phyloP scores from a whole-genome alignment of 2,797 vertebrate genomes.

The Momotus momota region DNA sequence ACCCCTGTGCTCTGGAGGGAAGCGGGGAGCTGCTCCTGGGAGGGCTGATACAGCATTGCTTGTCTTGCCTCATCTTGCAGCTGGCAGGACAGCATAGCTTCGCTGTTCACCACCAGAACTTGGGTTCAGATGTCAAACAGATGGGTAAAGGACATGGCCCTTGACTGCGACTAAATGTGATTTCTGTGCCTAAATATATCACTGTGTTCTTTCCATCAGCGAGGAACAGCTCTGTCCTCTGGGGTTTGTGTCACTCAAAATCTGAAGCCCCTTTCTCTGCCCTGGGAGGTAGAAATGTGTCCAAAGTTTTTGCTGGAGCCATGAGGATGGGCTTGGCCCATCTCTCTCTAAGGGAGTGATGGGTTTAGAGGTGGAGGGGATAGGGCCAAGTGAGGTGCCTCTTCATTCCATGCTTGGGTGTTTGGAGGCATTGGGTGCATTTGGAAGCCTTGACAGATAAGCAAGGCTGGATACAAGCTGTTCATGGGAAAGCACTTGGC shows the following conservation, averaged over 20 bases:
- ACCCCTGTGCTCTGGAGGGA: rapidly evolving
- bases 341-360: rapidly evolving
- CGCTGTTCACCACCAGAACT: not conserved
- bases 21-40: not conserved
- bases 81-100: not conserved
- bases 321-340: not conserved
- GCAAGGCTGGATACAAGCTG: not conserved
- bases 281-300: not conserved
- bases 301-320: not conserved
- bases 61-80: not conserved
- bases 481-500: not conserved
- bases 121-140: slow-evolving; percentile 5
- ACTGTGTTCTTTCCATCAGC: not conserved
- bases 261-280: not conserved
- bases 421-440: not conserved
- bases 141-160: not conserved
- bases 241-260: not conserved
- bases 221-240: not conserved
- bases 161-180: not conserved
- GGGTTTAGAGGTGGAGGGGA: not conserved
- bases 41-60: not conserved
- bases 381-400: not conserved
- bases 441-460: not conserved
- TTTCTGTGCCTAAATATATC: slow-evolving; percentile 16
- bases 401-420: rapidly evolving